A percentile compares a stretch with the other conserved stretches of the same genome.
phyloP scores from a whole-genome alignment of 2,113 vertebrate species.

The Hemichromis elongatus region DNA sequence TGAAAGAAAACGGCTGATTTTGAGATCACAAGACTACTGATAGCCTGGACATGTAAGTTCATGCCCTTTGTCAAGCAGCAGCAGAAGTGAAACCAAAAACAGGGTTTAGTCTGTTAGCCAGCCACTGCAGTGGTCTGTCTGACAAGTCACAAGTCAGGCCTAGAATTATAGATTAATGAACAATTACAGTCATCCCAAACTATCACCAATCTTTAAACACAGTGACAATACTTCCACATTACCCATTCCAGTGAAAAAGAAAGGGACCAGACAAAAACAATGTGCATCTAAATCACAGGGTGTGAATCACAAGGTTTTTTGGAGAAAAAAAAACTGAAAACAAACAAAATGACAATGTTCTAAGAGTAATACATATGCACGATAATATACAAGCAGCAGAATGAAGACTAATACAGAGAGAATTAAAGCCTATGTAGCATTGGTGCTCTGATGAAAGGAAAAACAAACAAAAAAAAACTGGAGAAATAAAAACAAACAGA shows the following conservation, averaged over 20 bases:
- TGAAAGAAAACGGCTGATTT: not conserved
- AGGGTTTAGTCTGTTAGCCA: conserved; percentile 23
- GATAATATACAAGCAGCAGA: conserved; percentile 97
- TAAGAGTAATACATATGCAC: conserved; percentile 74
- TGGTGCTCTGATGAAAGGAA: conserved; percentile 99
- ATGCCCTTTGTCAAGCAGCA: not conserved
- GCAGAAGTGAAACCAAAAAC: conserved; percentile 27
- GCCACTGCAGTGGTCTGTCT: conserved; percentile 65
- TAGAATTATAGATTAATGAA: conserved; percentile 68
- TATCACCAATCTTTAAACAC: conserved; percentile 77
- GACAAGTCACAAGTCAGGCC: conserved; percentile 77
- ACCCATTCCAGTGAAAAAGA: conserved; percentile 90
- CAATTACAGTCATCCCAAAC: conserved; percentile 67
- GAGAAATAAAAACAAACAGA: conserved; percentile 54
- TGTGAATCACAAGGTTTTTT: conserved; percentile 67
- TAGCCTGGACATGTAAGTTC: not conserved
- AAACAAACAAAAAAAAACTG: conserved; percentile 63
- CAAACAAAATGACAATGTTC: conserved; percentile 74
- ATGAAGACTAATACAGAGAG: conserved; percentile 97
- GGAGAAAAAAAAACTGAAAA: conserved; percentile 63
- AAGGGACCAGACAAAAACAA: conserved; percentile 80
- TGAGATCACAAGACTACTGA: conserved; percentile 15
- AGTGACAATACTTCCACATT: conserved; percentile 88
- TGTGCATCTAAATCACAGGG: conserved; percentile 87
- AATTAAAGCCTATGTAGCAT: conserved; percentile 91